phyloP scores from a whole-genome alignment of 2,797 vertebrate species.

The Arctocebus calabarensis region DNA sequence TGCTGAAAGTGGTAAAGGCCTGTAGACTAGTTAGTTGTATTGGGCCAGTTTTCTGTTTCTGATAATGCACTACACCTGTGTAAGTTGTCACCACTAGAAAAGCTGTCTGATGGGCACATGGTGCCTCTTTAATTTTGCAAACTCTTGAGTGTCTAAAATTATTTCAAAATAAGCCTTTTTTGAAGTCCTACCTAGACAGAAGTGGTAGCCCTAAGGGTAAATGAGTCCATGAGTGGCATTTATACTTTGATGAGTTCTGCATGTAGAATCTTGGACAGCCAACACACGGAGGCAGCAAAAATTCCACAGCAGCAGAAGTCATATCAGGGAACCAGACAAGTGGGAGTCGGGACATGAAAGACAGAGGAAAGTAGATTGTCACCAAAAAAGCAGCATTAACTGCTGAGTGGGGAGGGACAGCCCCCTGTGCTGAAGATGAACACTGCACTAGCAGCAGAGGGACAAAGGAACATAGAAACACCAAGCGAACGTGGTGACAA shows the following conservation, averaged over 20 bases:
- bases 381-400: neutral
- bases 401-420: neutral
- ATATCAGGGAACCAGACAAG: neutral
- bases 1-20: neutral
- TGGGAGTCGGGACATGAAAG: neutral
- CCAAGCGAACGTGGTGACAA: neutral
- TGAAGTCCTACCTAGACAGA: neutral
- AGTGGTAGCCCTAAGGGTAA: neutral
- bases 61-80: neutral
- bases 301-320: neutral
- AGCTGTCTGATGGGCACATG: neutral
- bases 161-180: neutral
- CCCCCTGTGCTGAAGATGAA: neutral
- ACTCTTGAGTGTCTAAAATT: neutral
- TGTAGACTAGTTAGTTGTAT: neutral
- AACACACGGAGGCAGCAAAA: neutral
- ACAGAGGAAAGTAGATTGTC: constrained; percentile 9
- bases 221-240: neutral
- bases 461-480: neutral
- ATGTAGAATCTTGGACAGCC: neutral
- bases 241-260: neutral
- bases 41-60: neutral
- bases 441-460: neutral
- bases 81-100: neutral
- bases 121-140: neutral